Evolutionary conservation across 2,113 vertebrate genomes (phyloP), one percentile per base, ranked within the genome.

Genomic region (Corythornis vintsioides): DNA sequence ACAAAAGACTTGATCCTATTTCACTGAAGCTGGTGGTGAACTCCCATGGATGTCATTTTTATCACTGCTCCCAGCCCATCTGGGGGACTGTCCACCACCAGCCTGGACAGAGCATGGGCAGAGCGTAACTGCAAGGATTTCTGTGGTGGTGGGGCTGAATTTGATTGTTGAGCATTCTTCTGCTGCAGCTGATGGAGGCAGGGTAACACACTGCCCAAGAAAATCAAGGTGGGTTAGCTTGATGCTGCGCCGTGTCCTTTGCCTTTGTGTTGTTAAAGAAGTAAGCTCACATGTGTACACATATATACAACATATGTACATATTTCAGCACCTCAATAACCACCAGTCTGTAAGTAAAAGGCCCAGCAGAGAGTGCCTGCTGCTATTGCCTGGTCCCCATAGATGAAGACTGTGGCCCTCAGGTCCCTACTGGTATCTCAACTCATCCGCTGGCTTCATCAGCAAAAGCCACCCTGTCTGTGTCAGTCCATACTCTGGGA

Each of bases 1-100:
- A 94, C 89, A 74, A 57, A 74, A 64, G 82, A 42, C 20, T 91
- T 80, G 72, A 83, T 96, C 79, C 65, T 64, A 26, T 93, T 93
- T 89, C 92, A 64, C 79, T 88, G 87, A 73, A 48, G 69, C 3
- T 81, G 72, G 67, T 2, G 0, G 71, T 60, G 69, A 91, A 71
- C 78, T 95, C 94, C 65, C 85, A 60, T 2, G 0, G 82, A 64
- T 2, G 2, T 87, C 73, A 16, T 64, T 92, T 83, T 56, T 67
- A 47, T 80, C 11, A 0, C 67, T 20, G 53, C 47, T 92, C 52
- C 67, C 74, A 64, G 47, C 79, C 67, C 72, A 17, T 33, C 85
- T 15, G 31, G 84, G 71, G 87, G 66, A 81, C 75, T 20, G 5
- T 89, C 52, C 64, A 42, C 38, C 50, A 26, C 8, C 55, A 86